A percentile compares a stretch with the other conserved stretches of the same genome.
These are phyloP conservation scores for Drosophila quadrilineata DNA, from an alignment of 1,140 invertebrate genomes.

Conservation along the genomic window DNA sequence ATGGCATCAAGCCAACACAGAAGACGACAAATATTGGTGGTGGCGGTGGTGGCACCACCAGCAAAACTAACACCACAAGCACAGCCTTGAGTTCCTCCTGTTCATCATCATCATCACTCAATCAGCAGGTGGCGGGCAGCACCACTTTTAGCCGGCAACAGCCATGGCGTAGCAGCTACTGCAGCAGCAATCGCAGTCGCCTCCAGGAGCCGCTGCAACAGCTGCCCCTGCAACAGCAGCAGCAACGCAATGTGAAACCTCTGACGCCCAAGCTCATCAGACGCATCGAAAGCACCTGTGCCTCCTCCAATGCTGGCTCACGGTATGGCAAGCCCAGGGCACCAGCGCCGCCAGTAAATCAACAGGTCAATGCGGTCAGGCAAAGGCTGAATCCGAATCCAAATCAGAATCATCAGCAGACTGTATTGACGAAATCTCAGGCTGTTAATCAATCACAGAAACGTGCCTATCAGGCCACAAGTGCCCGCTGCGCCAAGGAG, in stretches of 20 bases:
- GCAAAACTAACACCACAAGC: conserved; percentile 45
- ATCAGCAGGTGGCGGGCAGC: conserved; percentile 36
- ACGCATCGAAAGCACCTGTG: conserved; percentile 68
- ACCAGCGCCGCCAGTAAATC: conserved; percentile 37
- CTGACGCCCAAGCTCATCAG: conserved; percentile 74
- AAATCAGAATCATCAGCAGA: conserved; percentile 8
- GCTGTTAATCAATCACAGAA: conserved; percentile 59
- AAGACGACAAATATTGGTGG: conserved; percentile 10
- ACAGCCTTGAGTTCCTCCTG: conserved; percentile 51
- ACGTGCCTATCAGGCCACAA: conserved; percentile 64
- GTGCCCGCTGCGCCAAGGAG: conserved; percentile 61
- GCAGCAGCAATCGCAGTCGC: conserved; percentile 51
- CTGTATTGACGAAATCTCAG: not conserved
- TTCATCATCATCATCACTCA: conserved; percentile 56
- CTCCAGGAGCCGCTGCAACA: conserved; percentile 23
- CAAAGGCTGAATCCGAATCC: conserved; percentile 37
- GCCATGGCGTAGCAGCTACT: conserved; percentile 71
- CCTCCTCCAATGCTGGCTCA: conserved; percentile 11
- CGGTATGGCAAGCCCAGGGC: conserved; percentile 55
- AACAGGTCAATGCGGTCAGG: conserved; percentile 37
- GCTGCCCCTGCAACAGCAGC: conserved; percentile 19
- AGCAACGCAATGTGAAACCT: conserved; percentile 58
- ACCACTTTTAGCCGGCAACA: conserved; percentile 57
- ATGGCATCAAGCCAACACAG: conserved; percentile 26
- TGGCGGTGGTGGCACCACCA: conserved; percentile 17